Evolutionary conservation across 2,888 invertebrate genomes (phyloP).

Genomic region (Hemistola chrysoprasaria): DNA sequence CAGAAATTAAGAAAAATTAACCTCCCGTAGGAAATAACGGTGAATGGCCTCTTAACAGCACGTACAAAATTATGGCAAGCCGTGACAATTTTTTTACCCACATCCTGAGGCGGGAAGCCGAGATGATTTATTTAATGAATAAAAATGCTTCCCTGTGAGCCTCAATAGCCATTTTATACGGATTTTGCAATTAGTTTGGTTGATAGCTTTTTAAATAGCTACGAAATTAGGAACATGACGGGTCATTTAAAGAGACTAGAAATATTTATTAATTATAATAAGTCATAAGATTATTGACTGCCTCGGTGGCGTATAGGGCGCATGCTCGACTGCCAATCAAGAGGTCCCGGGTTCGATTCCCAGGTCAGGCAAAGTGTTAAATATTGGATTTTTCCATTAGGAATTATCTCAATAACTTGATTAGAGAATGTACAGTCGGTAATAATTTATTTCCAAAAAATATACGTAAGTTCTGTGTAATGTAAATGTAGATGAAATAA

Average conservation of each 20-base stretch:
- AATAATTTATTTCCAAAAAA: too few relatives aligned
- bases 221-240: conserved; percentile 29
- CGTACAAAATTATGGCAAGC: conserved; percentile 79
- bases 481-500: conserved; percentile 2
- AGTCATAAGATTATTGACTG: too few relatives aligned
- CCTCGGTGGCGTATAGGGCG: too few relatives aligned
- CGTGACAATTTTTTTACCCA: conserved; percentile 75
- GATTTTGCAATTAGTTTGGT: conserved; percentile 70
- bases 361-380: too few relatives aligned
- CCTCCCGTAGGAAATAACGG: conserved; percentile 65
- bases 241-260: too few relatives aligned
- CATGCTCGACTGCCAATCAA: too few relatives aligned
- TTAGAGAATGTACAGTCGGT: too few relatives aligned
- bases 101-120: conserved; percentile 62
- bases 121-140: conserved; percentile 80
- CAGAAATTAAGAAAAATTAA: conserved; percentile 78
- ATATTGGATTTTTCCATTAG: too few relatives aligned
- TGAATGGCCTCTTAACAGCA: conserved; percentile 55
- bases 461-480: too few relatives aligned
- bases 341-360: too few relatives aligned
- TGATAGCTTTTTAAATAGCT: conserved; percentile 63
- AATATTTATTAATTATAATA: too few relatives aligned
- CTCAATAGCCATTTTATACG: conserved; percentile 53
- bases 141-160: conserved; percentile 67
- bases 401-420: too few relatives aligned